Base-by-base conservation (phyloP, 1,140 invertebrate genomes). In the Drosophila navojoa region DNA sequence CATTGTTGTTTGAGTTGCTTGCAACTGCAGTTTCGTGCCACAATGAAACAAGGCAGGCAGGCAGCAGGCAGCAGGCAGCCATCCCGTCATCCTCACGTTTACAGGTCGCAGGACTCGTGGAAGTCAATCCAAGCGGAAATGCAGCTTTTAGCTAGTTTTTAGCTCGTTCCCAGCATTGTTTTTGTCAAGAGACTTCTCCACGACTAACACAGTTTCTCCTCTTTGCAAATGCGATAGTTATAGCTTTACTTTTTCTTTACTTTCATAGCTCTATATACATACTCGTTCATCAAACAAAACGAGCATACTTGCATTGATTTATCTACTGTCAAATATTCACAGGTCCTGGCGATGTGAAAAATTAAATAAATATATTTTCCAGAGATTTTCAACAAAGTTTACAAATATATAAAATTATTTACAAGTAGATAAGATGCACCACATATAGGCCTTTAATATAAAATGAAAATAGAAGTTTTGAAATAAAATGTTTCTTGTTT, bases 71-170 rank as follows among this genome's bases (percentile, higher is more conserved):
- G 13, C 44, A 59, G 44, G 35, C 35, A 49, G 55, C 44, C 70
- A 69, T 27, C 25, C 57, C 38, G 44, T 57, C 53, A 54, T 60
- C 42, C 53, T 52, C 44, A 69, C 60, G 19, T 38, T 38, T 47
- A 29, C 32, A 64, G 6, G 15, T 55, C 32, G 32, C 32, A 13
- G 75, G 60, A 78, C 59, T 61, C 67, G 64, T 78, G 74, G 62
- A 87, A 86, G 81, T 87, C 79, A 86, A 87, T 62, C 82, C 79
- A 79, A 89, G 82, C 84, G 82, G 82, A 87, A 87, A 87, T 89
- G 79, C 84, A 77, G 82, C 82, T 87, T 79, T 87, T 87, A 87
- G 82, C 82, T 87, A 75, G 76, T 87, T 87, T 82, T 89, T 79
- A 87, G 82, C 79, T 86, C 77, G 71, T 86, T 86, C 75, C 55